These are phyloP conservation scores for Oncorhynchus masou DNA, from an alignment of 2,113 vertebrate genomes.

Conservation along the genomic window DNA sequence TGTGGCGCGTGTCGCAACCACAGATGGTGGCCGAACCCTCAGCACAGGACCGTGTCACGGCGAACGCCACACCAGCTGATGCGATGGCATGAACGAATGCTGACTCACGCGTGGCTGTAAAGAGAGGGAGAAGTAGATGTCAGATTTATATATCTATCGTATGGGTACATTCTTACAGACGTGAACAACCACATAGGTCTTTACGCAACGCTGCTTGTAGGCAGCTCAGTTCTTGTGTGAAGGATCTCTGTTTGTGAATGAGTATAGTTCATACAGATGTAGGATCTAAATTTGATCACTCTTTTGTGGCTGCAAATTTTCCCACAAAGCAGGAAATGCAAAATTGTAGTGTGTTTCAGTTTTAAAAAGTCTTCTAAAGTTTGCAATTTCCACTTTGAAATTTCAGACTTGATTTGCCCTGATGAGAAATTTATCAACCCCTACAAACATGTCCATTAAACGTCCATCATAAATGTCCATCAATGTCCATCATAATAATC, in stretches of 20 bases:
- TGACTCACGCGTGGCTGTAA: conserved; percentile 90
- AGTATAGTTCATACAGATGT: background rate
- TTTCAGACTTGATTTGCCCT: no score
- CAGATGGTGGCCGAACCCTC: conserved; percentile 92
- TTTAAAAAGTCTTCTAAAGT: no score
- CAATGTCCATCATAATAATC: no score
- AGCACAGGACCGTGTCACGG: conserved; percentile 89
- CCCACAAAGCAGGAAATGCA: no score
- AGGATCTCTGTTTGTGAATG: background rate
- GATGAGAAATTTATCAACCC: no score
- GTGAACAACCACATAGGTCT: background rate
- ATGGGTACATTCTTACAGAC: background rate
- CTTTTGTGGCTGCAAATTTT: no score
- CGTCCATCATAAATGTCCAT: no score
- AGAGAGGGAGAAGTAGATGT: conserved; percentile 29
- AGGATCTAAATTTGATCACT: background rate
- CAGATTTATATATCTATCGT: no score
- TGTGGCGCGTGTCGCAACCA: conserved; percentile 90
- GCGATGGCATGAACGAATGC: conserved; percentile 96
- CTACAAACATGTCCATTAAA: no score
- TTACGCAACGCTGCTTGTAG: background rate
- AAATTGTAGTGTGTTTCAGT: no score
- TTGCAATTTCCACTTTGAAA: no score
- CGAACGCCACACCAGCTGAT: conserved; percentile 91
- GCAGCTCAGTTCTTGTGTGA: background rate